phyloP scores from a whole-genome alignment of 92 coral and sea anemone genomes.

The Blastomussa wellsi region DNA sequence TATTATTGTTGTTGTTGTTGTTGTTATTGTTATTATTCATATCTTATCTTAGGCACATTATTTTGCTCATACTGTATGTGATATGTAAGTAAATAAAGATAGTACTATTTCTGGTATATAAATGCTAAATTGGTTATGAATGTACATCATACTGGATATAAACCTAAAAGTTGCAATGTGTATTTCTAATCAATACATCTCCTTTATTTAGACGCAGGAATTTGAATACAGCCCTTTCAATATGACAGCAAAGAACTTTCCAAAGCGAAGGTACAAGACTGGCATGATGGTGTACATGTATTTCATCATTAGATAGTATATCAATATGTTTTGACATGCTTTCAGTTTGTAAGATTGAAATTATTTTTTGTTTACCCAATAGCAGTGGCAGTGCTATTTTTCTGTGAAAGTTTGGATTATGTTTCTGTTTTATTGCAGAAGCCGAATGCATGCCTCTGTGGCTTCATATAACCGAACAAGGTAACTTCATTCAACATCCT shows the following conservation, averaged over 20 bases:
- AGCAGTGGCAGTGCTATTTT: background rate
- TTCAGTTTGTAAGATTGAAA: too few species aligned
- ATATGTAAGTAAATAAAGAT: too few species aligned
- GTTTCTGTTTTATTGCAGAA: constrained; percentile 44
- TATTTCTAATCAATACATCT: background rate
- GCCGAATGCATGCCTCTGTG: constrained; percentile 66
- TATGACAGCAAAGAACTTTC: constrained; percentile 97
- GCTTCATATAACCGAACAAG: constrained; percentile 80
- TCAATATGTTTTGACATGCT: background rate
- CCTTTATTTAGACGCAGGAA: constrained; percentile 11
- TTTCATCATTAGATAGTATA: background rate
- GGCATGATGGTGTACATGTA: background rate
- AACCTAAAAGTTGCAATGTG: too few species aligned
- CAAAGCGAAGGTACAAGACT: constrained; percentile 79
- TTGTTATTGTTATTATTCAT: too few species aligned
- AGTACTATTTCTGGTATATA: too few species aligned
- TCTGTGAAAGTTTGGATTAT: background rate
- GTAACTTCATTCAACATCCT: constrained; percentile 1
- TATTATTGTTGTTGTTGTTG: too few species aligned
- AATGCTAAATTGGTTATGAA: too few species aligned
- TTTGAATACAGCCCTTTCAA: constrained; percentile 79
- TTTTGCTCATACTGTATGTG: too few species aligned
- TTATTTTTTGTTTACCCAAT: background rate
- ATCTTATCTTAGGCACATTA: too few species aligned
- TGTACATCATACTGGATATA: too few species aligned